A percentile compares a stretch with the other conserved stretches of the same genome.
Conservation (phyloP, 2,113 vertebrate species). For the Poeciliopsis occidentalis region DNA sequence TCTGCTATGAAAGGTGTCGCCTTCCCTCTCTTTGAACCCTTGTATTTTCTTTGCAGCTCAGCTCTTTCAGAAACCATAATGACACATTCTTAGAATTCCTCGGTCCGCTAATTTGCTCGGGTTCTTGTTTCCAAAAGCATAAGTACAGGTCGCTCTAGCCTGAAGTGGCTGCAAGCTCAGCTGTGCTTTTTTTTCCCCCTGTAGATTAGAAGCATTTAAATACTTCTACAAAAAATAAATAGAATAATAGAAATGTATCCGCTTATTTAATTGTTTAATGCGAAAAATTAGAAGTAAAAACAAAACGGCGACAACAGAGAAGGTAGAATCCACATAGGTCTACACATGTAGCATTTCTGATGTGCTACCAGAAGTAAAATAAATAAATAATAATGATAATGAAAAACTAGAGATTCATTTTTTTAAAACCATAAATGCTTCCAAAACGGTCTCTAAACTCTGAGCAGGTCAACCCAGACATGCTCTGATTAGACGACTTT, state of each 20-base stretch:
- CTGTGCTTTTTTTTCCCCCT: not conserved
- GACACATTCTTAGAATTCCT: constrained; percentile 45
- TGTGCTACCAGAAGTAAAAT: not conserved
- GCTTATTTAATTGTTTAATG: not conserved
- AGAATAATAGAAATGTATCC: too few species aligned
- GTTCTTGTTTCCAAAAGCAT: constrained; percentile 20
- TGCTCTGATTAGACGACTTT: not conserved
- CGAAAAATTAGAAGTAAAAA: not conserved
- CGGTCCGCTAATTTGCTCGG: constrained; percentile 42
- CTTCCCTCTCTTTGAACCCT: constrained; percentile 25
- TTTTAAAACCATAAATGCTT: constrained; percentile 1
- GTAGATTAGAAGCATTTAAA: not conserved
- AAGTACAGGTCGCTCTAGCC: constrained; percentile 6
- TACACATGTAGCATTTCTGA: not conserved
- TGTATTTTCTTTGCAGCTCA: constrained; percentile 22
- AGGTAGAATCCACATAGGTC: not conserved
- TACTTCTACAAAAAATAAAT: not conserved
- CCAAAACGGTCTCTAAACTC: not conserved
- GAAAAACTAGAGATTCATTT: too few species aligned
- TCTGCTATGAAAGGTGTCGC: constrained; percentile 39
- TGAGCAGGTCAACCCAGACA: not conserved
- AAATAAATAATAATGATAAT: too few species aligned
- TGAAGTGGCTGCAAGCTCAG: constrained; percentile 15
- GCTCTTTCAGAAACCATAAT: constrained; percentile 54
- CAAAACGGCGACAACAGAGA: not conserved